Conservation (phyloP, 2,113 vertebrate species). For the Anguilla rostrata region DNA sequence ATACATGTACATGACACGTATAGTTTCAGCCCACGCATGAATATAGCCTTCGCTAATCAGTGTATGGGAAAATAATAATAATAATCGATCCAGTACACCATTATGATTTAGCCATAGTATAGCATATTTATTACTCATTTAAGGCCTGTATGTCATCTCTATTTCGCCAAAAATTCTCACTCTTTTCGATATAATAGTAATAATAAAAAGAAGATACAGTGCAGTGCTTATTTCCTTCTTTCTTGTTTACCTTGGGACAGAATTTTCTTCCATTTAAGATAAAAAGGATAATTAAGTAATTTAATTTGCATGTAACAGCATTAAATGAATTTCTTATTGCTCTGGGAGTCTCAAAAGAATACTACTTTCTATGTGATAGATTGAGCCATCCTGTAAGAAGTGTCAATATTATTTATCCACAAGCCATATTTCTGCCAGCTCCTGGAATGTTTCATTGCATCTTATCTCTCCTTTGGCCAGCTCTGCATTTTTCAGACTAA, state of each 20-base stretch:
- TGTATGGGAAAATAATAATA: too few relatives aligned
- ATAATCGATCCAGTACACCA: too few relatives aligned
- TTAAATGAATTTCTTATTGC: neutral
- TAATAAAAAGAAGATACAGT: too few relatives aligned
- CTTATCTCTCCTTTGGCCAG: neutral
- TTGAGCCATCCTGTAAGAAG: neutral
- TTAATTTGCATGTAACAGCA: neutral
- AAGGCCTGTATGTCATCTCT: too few relatives aligned
- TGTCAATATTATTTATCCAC: neutral
- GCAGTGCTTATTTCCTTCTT: neutral
- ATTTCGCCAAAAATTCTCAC: too few relatives aligned
- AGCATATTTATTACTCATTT: too few relatives aligned
- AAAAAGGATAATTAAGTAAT: neutral
- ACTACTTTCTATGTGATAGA: neutral
- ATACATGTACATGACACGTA: too few relatives aligned
- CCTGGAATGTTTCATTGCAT: neutral
- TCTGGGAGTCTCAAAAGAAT: neutral
- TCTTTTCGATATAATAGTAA: too few relatives aligned
- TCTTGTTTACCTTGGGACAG: neutral
- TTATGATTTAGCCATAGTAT: too few relatives aligned
- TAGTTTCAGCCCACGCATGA: too few relatives aligned
- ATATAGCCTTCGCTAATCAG: too few relatives aligned
- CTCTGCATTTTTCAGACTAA: neutral
- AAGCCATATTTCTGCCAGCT: neutral
- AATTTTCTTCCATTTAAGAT: neutral